Conservation (phyloP, 2,113 vertebrate genomes). For the Syngnathus typhle region DNA sequence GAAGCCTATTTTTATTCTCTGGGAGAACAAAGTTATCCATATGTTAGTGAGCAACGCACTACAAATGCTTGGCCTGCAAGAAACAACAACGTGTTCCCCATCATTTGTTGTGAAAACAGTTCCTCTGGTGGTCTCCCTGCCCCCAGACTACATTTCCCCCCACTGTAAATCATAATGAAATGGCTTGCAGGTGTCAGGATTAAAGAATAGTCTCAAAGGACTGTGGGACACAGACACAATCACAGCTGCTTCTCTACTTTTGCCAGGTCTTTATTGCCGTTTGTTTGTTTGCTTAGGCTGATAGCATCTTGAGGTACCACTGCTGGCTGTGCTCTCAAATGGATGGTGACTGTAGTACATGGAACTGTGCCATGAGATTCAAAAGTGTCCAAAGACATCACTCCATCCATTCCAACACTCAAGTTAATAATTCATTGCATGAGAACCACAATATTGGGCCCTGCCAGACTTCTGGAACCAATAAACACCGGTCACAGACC, state of each 20-base stretch:
- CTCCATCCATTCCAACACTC: conserved; percentile 69
- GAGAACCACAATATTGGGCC: conserved; percentile 54
- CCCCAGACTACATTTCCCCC: conserved; percentile 73
- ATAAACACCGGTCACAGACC: conserved; percentile 65
- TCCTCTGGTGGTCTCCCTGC: conserved; percentile 76
- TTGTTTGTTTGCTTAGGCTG: conserved; percentile 58
- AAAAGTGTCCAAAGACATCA: conserved; percentile 20
- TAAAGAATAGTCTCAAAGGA: conserved; percentile 86
- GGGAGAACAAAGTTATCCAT: conserved; percentile 54
- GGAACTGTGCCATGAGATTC: conserved; percentile 21
- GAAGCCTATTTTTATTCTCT: conserved; percentile 28
- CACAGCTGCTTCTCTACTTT: conserved; percentile 89
- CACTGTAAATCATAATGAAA: conserved; percentile 96
- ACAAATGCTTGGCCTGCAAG: conserved; percentile 81
- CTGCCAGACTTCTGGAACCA: conserved; percentile 42
- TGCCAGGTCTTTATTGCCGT: conserved; percentile 78
- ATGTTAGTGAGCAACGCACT: conserved; percentile 80
- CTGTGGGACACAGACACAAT: conserved; percentile 71
- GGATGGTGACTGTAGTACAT: conserved; percentile 10
- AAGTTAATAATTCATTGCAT: conserved; percentile 68
- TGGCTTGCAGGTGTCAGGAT: conserved; percentile 99
- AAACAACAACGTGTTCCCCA: conserved; percentile 84
- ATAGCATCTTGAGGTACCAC: conserved; percentile 43
- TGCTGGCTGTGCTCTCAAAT: conserved; percentile 56
- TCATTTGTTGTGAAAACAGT: conserved; percentile 89